These are phyloP conservation scores for Gopherus flavomarginatus DNA, from an alignment of 2,113 vertebrate species.

Conservation along the genomic window DNA sequence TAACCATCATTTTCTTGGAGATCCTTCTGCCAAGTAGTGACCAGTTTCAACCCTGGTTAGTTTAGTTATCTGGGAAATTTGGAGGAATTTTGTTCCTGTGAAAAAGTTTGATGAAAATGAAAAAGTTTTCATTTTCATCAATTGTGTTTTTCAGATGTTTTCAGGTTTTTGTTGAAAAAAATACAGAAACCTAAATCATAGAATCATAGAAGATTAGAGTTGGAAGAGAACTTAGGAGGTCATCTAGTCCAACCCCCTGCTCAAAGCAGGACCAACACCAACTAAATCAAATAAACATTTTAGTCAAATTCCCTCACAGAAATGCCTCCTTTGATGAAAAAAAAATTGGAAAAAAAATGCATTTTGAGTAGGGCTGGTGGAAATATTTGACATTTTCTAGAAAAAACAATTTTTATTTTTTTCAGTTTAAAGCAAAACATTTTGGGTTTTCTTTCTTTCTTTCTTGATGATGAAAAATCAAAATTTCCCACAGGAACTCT, in stretches of 20 bases:
- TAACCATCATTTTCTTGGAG: background rate
- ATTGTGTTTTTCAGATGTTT: background rate
- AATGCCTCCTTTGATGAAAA: background rate
- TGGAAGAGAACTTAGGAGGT: too few species aligned
- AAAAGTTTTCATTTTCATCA: background rate
- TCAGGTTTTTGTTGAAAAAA: background rate
- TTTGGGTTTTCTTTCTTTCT: background rate
- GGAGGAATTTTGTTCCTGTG: background rate
- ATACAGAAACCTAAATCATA: background rate
- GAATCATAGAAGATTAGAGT: too few species aligned
- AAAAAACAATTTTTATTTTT: background rate
- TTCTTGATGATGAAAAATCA: background rate
- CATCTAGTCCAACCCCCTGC: too few species aligned
- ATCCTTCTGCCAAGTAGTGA: background rate
- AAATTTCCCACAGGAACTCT: background rate
- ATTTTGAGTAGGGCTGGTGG: background rate
- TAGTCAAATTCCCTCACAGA: background rate
- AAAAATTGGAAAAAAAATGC: background rate
- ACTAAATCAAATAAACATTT: too few species aligned
- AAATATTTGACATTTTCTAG: background rate
- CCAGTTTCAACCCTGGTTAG: background rate
- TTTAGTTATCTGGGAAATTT: background rate
- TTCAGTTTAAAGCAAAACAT: background rate
- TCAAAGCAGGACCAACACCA: too few species aligned
- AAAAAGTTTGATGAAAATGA: background rate